Evolutionary conservation across 2,113 vertebrate species (phyloP), one percentile per base, ranked within the genome.

Genomic region (Callocephalon fimbriatum): DNA sequence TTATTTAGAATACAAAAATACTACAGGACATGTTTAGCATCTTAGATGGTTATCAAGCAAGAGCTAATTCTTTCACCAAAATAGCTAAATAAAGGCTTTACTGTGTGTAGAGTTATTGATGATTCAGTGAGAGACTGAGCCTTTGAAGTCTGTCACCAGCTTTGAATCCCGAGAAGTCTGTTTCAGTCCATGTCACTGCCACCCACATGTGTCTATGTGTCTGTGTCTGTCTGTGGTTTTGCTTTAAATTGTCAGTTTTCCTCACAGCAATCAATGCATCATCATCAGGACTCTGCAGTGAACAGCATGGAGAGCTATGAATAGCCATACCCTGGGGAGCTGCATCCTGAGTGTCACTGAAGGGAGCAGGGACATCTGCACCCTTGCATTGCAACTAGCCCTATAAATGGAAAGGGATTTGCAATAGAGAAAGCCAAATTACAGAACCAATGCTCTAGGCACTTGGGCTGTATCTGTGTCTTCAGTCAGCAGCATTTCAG

Each of bases 201-300:
- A 96, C 97, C 96, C 94, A 95, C 92, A 54, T 76, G 42, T 84
- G 93, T 91, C 83, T 96, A 86, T 86, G 72, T 0, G 20, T 92
- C 95, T 92, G 78, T 72, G 48, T 83, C 29, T 90, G 85, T n/a
- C 90, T 96, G 92, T 94, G 94, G 88, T 93, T 97, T 97, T 75
- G 27, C 79, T 95, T 86, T 93, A 96, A 96, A 97, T 92, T 96
- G 94, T 84, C 76, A 56, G 76, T 80, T 97, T 97, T 95, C 92
- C 83, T 95, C 91, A 45, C 2, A 7, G 73, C 68, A 92, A 95
- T 81, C 90, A 86, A 92, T 88, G 94, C 29, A 71, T 81, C 88
- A 56, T 92, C 4, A 0, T 61, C 44, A 92, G 76, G 51, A 74
- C 80, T 93, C 62, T 47, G 47, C 82, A 91, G 47, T 7, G 44